Evolutionary conservation across 2,113 vertebrate genomes (phyloP).

Genomic region (Ictidomys tridecemlineatus): DNA sequence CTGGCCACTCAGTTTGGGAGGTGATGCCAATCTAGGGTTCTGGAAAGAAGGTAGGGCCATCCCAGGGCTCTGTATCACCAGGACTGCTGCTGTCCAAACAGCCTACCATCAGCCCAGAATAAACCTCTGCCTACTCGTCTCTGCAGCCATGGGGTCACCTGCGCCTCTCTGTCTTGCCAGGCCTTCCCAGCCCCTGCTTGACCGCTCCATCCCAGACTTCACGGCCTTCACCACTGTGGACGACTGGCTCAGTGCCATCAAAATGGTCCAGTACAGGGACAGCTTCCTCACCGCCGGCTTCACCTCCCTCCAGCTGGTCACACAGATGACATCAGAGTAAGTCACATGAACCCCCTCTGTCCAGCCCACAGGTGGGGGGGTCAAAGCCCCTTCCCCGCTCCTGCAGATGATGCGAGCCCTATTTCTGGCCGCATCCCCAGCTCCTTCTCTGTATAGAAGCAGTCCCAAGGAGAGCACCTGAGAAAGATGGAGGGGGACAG

Average conservation of each 20-base stretch:
- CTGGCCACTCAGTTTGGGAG: neutral
- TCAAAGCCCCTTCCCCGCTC: neutral
- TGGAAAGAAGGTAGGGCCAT: neutral
- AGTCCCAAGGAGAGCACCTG: accelerated
- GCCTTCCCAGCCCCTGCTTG: conserved; percentile 98
- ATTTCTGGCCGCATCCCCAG: neutral
- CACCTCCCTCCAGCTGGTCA: conserved; percentile 96
- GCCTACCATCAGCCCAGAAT: accelerated
- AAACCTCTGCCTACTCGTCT: accelerated
- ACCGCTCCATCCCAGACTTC: conserved; percentile 98
- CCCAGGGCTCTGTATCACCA: too few relatives aligned
- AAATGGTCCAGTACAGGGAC: conserved; percentile 99
- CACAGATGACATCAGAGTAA: conserved; percentile 99
- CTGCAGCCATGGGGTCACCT: neutral
- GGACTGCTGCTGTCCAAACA: accelerated
- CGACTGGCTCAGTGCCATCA: conserved; percentile 98
- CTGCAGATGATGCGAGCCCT: neutral
- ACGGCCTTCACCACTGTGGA: conserved; percentile 99
- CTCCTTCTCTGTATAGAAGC: neutral
- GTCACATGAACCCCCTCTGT: conserved; percentile 78
- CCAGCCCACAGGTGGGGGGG: too few relatives aligned
- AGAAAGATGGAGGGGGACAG: neutral
- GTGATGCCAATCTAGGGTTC: neutral
- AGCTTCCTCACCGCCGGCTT: conserved; percentile 98
- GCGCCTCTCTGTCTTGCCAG: conserved; percentile 85